Conservation (phyloP, 2,888 invertebrate species). For the Euphydryas editha region DNA sequence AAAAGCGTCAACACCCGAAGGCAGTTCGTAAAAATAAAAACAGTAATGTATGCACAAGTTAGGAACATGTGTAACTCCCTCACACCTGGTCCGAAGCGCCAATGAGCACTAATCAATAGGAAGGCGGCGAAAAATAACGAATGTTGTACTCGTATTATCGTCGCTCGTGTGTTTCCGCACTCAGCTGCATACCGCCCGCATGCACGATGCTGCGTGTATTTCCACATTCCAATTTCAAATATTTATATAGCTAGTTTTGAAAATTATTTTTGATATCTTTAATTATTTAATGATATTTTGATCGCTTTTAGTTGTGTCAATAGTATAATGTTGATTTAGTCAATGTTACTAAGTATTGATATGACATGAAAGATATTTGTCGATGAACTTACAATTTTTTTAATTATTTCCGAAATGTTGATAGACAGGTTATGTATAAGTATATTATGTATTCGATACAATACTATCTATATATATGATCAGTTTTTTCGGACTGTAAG, state of each 20-base stretch:
- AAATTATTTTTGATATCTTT: not conserved
- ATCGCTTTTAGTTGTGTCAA: not conserved
- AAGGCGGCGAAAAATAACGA: constrained; percentile 82
- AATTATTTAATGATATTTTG: not conserved
- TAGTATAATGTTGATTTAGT: too few relatives aligned
- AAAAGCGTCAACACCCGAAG: constrained; percentile 10
- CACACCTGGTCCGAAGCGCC: constrained; percentile 47
- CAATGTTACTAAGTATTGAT: too few relatives aligned
- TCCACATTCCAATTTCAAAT: not conserved
- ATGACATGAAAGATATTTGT: too few relatives aligned
- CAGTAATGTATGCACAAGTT: constrained; percentile 18
- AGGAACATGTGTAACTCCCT: constrained; percentile 22
- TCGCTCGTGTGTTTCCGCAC: constrained; percentile 73
- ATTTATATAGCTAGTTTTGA: too few relatives aligned
- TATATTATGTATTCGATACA: too few relatives aligned
- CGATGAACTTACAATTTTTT: too few relatives aligned
- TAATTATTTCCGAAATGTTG: too few relatives aligned
- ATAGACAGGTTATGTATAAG: too few relatives aligned
- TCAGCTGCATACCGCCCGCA: constrained; percentile 32
- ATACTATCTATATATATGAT: too few relatives aligned
- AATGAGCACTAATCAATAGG: constrained; percentile 81
- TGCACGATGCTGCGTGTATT: not conserved
- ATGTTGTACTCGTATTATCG: constrained; percentile 77
- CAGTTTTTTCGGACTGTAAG: too few relatives aligned
- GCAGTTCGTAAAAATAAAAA: not conserved